Evolutionary conservation across 2,888 invertebrate species (phyloP).

Genomic region (Yponomeuta malinellus): DNA sequence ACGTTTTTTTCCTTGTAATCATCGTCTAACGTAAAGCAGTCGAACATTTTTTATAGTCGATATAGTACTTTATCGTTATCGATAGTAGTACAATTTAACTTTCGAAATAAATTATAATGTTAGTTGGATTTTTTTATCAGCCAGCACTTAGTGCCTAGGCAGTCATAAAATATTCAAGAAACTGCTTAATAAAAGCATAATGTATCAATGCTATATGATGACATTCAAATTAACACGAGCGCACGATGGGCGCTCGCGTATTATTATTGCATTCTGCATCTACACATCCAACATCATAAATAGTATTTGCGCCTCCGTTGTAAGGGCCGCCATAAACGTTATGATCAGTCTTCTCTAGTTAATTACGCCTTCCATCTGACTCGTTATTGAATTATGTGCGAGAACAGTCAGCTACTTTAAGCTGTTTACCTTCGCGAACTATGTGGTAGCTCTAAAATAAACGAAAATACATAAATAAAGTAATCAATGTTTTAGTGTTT

Average conservation of each 20-base stretch:
- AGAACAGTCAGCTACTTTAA: not conserved
- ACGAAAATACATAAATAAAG: not conserved
- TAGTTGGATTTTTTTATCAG: too few species aligned
- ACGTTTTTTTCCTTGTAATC: too few species aligned
- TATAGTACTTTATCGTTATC: too few species aligned
- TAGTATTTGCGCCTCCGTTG: slow-evolving; percentile 3
- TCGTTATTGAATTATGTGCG: not conserved
- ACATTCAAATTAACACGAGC: slow-evolving; percentile 1
- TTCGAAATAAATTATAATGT: too few species aligned
- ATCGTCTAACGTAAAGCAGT: too few species aligned
- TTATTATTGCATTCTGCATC: not conserved
- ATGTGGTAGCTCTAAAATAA: not conserved
- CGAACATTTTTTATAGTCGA: too few species aligned
- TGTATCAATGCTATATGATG: not conserved
- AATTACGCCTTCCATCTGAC: not conserved
- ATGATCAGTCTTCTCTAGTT: slow-evolving; percentile 1
- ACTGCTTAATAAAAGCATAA: not conserved
- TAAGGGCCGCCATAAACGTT: slow-evolving; percentile 1
- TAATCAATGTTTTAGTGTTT: not conserved
- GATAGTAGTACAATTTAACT: too few species aligned
- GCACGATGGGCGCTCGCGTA: not conserved
- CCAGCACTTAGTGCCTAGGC: too few species aligned
- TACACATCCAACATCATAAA: slow-evolving; percentile 4
- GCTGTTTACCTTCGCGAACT: not conserved
- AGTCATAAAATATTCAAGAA: not conserved